Evolutionary conservation across 2,797 vertebrate genomes (phyloP).

Genomic region (Myotis myotis): DNA sequence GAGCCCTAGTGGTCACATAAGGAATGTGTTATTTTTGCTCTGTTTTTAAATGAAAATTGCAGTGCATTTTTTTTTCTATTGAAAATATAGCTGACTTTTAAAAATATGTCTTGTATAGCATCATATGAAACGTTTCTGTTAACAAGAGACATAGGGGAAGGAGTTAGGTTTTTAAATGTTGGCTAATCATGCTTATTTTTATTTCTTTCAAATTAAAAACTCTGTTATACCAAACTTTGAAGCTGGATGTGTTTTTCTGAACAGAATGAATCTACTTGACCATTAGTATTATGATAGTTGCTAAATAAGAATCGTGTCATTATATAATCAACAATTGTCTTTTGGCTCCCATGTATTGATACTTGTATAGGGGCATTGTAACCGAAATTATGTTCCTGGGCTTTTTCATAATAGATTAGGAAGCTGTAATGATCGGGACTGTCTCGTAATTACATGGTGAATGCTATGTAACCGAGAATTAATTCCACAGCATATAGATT

Average conservation of each 20-base stretch:
- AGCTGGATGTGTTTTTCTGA: slow-evolving; percentile 33
- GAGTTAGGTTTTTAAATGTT: slow-evolving; percentile 21
- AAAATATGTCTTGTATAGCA: neutral
- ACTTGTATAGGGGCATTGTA: slow-evolving; percentile 23
- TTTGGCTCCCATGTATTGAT: neutral
- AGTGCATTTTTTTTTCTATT: neutral
- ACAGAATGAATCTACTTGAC: neutral
- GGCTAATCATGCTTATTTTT: slow-evolving; percentile 1
- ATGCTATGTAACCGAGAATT: slow-evolving; percentile 68
- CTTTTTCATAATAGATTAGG: slow-evolving; percentile 58
- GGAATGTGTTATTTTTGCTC: neutral
- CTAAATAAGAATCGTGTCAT: slow-evolving; percentile 13
- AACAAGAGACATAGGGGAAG: neutral
- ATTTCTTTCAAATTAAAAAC: slow-evolving; percentile 20
- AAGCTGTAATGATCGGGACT: slow-evolving; percentile 65
- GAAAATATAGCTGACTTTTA: neutral
- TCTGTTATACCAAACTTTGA: neutral
- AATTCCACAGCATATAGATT: slow-evolving; percentile 73
- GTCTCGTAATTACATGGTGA: slow-evolving; percentile 75
- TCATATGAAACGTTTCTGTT: neutral
- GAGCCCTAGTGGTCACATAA: neutral
- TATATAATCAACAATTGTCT: neutral
- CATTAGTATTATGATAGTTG: neutral
- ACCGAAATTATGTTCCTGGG: slow-evolving; percentile 50
- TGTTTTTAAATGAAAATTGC: neutral